Evolutionary conservation across 2,888 invertebrate genomes (phyloP).

Genomic region (Brenthis daphne): DNA sequence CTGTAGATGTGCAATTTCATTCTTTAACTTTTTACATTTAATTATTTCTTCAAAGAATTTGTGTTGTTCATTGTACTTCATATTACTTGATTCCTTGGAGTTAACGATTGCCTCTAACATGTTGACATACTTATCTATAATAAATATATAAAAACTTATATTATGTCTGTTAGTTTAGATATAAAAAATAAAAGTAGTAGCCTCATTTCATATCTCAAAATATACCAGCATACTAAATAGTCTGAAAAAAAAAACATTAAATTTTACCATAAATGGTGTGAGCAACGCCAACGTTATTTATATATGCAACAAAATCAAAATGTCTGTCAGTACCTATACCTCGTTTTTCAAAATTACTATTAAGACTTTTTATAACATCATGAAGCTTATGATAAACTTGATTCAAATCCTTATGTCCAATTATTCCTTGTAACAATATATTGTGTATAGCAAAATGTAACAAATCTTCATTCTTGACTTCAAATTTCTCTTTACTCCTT

Average conservation of each 20-base stretch:
- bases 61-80: conserved; percentile 43
- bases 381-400: conserved; percentile 49
- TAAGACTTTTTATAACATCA: conserved; percentile 30
- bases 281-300: no score
- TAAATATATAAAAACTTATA: not conserved
- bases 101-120: conserved; percentile 22
- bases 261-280: no score
- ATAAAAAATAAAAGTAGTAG: conserved; percentile 9
- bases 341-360: conserved; percentile 9
- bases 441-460: conserved; percentile 65
- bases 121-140: conserved; percentile 26
- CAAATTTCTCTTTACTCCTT: conserved; percentile 26
- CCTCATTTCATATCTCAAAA: not conserved
- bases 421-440: conserved; percentile 59
- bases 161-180: not conserved
- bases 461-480: conserved; percentile 45
- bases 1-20: conserved; percentile 35
- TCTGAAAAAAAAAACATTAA: no score
- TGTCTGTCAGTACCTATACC: not conserved
- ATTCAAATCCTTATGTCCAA: conserved; percentile 59
- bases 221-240: not conserved
- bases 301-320: no score
- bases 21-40: conserved; percentile 51
- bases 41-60: conserved; percentile 53
- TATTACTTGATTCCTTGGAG: conserved; percentile 26